These are phyloP conservation scores for Garrulus glandarius DNA, from an alignment of 2,797 vertebrate species.

Conservation along the genomic window DNA sequence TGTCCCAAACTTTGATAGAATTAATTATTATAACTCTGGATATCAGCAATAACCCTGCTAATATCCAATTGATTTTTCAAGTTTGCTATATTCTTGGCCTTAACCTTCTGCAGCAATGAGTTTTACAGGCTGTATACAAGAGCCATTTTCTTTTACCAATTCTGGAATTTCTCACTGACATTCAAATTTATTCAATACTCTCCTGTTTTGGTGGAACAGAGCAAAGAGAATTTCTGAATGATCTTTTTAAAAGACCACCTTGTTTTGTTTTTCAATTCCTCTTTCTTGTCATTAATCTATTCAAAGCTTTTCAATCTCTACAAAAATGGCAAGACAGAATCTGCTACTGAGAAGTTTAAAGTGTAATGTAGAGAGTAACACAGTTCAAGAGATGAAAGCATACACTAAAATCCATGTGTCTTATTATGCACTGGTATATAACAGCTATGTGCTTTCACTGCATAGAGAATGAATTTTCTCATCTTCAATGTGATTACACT, in stretches of 20 bases:
- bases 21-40: background rate
- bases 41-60: background rate
- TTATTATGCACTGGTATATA: background rate
- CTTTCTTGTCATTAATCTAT: background rate
- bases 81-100: background rate
- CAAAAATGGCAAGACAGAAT: background rate
- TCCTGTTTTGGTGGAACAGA: background rate
- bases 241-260: background rate
- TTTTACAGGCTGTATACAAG: background rate
- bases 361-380: background rate
- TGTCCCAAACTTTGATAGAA: background rate
- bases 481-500: background rate
- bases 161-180: background rate
- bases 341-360: background rate
- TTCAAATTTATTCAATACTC: background rate
- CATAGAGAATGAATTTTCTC: background rate
- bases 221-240: background rate
- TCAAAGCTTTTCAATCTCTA: background rate
- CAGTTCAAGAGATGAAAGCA: background rate
- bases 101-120: background rate
- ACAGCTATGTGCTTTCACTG: background rate
- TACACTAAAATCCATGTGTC: background rate
- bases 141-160: background rate
- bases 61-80: background rate
- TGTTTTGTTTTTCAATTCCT: background rate